Percentiles rank a stretch among this genome's conserved stretches.
These are phyloP conservation scores for Cichladusa arquata DNA, from an alignment of 2,113 vertebrate genomes.

Conservation along the genomic window DNA sequence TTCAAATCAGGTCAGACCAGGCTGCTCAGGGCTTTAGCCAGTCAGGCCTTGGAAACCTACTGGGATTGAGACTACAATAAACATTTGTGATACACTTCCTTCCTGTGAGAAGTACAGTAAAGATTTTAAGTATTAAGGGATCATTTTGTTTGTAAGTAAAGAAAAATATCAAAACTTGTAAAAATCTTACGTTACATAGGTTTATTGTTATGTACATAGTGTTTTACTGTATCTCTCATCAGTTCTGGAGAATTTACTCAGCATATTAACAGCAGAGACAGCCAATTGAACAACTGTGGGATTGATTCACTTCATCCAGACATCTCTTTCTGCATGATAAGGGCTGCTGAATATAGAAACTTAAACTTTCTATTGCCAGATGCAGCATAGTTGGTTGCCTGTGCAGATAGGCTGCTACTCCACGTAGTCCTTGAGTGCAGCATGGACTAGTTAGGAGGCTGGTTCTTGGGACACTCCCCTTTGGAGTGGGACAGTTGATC, in stretches of 20 bases:
- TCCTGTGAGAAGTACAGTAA: background rate
- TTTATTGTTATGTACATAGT: background rate
- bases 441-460: background rate
- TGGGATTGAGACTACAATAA: background rate
- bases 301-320: background rate
- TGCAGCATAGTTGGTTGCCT: background rate
- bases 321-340: background rate
- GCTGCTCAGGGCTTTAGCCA: background rate
- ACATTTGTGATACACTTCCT: background rate
- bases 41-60: background rate
- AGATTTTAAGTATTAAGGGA: background rate
- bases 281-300: background rate
- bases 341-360: background rate
- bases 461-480: background rate
- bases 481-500: background rate
- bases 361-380: background rate
- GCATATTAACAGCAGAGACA: background rate
- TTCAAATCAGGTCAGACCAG: background rate
- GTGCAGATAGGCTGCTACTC: background rate
- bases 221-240: background rate
- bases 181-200: background rate
- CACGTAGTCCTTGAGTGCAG: background rate
- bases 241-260: background rate
- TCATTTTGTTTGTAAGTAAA: background rate
- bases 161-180: background rate